Base-by-base conservation (phyloP, 2,797 vertebrate genomes). In the Malacoctenus gilli region DNA sequence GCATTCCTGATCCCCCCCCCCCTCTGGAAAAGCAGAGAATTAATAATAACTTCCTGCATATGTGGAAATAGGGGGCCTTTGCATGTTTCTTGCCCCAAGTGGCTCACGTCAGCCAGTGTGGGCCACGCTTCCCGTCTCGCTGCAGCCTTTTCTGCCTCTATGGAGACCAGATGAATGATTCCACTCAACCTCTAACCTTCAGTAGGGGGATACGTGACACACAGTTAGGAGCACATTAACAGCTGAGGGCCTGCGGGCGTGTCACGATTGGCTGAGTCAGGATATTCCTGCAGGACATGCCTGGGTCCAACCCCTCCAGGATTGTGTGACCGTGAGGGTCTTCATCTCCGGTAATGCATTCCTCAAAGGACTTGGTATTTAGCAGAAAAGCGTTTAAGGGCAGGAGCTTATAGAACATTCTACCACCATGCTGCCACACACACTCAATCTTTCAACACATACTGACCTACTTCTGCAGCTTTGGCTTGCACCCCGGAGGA, bases 101-200 rank as follows among this genome's bases (percentile, higher is more conserved):
- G 1, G 14, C 67, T 47, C 66, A 46, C 21, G 8, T 40, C 46
- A 30, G 64, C 59, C 25, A 11, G 31, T 54, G 52, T 63, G 47
- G 41, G 61, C 60, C 75, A 58, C 71, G 23, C 75, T 78, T 79
- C 72, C 69, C 38, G 32, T 72, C 47, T 50, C 14, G 39, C 31
- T 9, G 0, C 2, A 2, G 53, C 47, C 48, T 72, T 75, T 75
- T 72, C 71, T 58, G 8, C 69, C 70, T 60, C 72, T 55, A 55
- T 36, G 23, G 77, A 65, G 59, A 67, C 68, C 61, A 71, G 59
- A 78, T 62, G 78, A 82, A 79, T 32, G 72, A 72, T 68, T 79
- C 73, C 66, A 63, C 66, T 72, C 61, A 54, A 89, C 82, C 86
- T 81, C 63, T 59, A 80, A 88, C 83, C 85, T 85, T 82, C 70